Conservation (phyloP, 2,888 invertebrate genomes). For the Orthosia cruda region DNA sequence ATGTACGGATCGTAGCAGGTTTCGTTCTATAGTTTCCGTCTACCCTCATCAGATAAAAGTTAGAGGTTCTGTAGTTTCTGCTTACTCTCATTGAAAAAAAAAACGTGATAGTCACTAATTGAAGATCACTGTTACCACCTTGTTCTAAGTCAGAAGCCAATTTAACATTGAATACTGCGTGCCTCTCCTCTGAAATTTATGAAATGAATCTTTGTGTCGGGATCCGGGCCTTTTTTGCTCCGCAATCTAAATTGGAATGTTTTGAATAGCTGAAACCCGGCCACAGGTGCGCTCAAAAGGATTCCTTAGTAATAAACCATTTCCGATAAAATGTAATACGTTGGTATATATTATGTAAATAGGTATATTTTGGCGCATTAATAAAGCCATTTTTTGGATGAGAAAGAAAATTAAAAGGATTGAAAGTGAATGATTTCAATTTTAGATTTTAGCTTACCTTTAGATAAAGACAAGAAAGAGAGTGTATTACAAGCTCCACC, state of each 20-base stretch:
- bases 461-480: too few relatives aligned
- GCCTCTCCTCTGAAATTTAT: constrained; percentile 66
- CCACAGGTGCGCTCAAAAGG: constrained; percentile 79
- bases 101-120: too few relatives aligned
- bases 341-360: constrained; percentile 14
- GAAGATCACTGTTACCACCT: not conserved
- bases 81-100: too few relatives aligned
- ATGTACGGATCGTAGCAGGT: too few relatives aligned
- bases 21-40: too few relatives aligned
- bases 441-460: too few relatives aligned
- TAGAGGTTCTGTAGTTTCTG: too few relatives aligned
- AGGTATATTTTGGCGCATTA: constrained; percentile 27
- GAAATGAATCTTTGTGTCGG: constrained; percentile 72
- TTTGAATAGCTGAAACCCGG: constrained; percentile 80
- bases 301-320: constrained; percentile 79
- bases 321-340: constrained; percentile 66
- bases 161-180: constrained; percentile 28
- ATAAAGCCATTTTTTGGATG: constrained; percentile 3
- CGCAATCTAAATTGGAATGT: constrained; percentile 79
- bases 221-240: constrained; percentile 69
- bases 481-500: too few relatives aligned
- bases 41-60: too few relatives aligned
- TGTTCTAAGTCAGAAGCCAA: constrained; percentile 23
- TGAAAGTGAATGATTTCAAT: not conserved
- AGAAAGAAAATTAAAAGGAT: constrained; percentile 2